Percentiles rank a stretch among this genome's conserved stretches.
phyloP scores from a whole-genome alignment of 2,888 invertebrate genomes.

The Anoplius nigerrimus region DNA sequence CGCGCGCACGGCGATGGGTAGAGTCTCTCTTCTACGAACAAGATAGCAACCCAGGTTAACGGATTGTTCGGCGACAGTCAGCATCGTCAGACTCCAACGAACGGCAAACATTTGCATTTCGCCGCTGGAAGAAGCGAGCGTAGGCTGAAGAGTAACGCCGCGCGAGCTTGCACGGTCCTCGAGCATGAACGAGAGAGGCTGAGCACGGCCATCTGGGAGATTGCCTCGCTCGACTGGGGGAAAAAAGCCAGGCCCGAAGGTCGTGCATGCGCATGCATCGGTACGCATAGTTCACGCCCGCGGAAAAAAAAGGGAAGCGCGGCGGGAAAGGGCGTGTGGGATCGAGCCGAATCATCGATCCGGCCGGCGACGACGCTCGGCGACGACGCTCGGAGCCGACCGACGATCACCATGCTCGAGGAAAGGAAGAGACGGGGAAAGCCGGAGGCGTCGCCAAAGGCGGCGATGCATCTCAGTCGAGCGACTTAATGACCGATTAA shows the following conservation, averaged over 20 bases:
- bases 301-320: constrained; percentile 5
- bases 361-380: background rate
- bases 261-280: constrained; percentile 20
- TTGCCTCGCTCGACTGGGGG: constrained; percentile 8
- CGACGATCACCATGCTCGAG: background rate
- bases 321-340: background rate
- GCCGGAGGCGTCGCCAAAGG: background rate
- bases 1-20: too few species aligned
- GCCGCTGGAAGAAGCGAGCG: background rate
- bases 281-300: constrained; percentile 15
- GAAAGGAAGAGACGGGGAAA: background rate
- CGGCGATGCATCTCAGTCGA: background rate
- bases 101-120: too few species aligned
- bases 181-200: background rate
- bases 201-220: constrained; percentile 12
- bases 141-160: too few species aligned
- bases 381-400: background rate
- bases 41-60: too few species aligned
- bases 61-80: too few species aligned
- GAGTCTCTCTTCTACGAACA: too few species aligned
- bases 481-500: background rate
- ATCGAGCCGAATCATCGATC: constrained; percentile 4
- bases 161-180: background rate
- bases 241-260: constrained; percentile 28
- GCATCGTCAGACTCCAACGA: too few species aligned